Evolutionary conservation across 2,797 vertebrate species (phyloP).

Genomic region (Enteromius unitaeniatus): DNA sequence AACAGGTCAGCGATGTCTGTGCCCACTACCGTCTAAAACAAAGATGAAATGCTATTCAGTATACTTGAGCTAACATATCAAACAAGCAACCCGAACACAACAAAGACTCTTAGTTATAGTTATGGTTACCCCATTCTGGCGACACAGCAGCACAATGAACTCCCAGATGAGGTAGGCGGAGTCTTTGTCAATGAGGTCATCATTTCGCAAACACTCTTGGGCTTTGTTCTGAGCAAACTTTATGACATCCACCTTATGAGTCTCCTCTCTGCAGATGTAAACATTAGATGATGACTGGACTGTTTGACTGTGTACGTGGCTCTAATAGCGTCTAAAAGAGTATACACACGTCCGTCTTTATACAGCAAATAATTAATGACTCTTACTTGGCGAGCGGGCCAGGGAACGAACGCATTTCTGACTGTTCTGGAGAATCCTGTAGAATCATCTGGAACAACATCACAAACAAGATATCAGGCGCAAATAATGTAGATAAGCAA

Average conservation of each 20-base stretch:
- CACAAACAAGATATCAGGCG: constrained; percentile 1
- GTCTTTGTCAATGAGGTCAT: constrained; percentile 89
- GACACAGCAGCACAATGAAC: constrained; percentile 91
- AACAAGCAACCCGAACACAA: not conserved
- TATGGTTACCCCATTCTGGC: constrained; percentile 91
- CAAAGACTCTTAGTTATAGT: not conserved
- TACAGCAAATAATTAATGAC: not conserved
- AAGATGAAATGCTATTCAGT: not conserved
- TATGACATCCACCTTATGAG: constrained; percentile 99
- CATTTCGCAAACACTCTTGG: constrained; percentile 85
- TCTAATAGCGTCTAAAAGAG: constrained; percentile 66
- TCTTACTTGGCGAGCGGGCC: constrained; percentile 94
- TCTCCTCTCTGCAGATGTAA: constrained; percentile 85
- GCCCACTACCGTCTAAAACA: constrained; percentile 92
- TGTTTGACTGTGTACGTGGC: constrained; percentile 48
- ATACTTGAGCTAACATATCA: not conserved
- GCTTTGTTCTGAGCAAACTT: constrained; percentile 96
- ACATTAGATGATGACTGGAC: constrained; percentile 28
- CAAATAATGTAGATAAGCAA: not conserved
- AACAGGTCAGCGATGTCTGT: constrained; percentile 95
- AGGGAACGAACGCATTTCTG: constrained; percentile 89
- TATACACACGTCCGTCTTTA: not conserved
- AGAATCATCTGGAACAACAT: constrained; percentile 82
- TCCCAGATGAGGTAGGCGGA: constrained; percentile 95
- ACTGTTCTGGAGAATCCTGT: constrained; percentile 88